Percentiles rank a stretch among this genome's conserved stretches.
phyloP scores from a whole-genome alignment of 2,797 vertebrate species.

The Mus minutoides region DNA sequence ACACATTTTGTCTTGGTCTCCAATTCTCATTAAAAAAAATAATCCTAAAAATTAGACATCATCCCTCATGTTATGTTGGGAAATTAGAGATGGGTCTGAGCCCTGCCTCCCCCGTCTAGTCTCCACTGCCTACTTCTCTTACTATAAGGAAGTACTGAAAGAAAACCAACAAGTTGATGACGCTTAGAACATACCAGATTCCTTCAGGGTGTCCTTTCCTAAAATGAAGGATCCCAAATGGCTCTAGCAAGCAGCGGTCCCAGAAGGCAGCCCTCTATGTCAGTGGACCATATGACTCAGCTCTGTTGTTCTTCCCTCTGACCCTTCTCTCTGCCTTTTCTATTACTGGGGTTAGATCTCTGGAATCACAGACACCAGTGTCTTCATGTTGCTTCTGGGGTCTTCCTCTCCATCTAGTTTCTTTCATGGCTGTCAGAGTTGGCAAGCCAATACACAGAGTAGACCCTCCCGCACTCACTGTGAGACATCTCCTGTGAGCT shows the following conservation, averaged over 20 bases:
- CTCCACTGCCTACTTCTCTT: neutral
- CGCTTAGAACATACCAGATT: neutral
- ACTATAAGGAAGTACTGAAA: neutral
- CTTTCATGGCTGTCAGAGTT: neutral
- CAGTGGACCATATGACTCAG: neutral
- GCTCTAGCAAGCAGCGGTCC: neutral
- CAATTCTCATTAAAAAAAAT: neutral
- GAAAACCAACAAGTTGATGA: neutral
- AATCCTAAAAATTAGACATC: neutral
- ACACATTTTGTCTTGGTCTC: neutral
- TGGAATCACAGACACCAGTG: neutral
- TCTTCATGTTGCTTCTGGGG: neutral
- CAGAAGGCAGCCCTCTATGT: neutral
- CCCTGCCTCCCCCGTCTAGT: accelerated
- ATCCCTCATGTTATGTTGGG: neutral
- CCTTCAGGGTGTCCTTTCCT: neutral
- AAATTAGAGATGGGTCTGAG: neutral
- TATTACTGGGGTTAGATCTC: neutral
- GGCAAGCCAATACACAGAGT: too few species aligned
- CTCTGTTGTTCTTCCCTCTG: neutral
- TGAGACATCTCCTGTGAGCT: neutral
- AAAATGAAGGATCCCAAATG: neutral
- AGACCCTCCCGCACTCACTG: neutral
- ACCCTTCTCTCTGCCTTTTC: neutral
- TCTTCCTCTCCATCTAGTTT: neutral